Conservation (phyloP, 2,888 invertebrate genomes). For the Stenurella melanura region DNA sequence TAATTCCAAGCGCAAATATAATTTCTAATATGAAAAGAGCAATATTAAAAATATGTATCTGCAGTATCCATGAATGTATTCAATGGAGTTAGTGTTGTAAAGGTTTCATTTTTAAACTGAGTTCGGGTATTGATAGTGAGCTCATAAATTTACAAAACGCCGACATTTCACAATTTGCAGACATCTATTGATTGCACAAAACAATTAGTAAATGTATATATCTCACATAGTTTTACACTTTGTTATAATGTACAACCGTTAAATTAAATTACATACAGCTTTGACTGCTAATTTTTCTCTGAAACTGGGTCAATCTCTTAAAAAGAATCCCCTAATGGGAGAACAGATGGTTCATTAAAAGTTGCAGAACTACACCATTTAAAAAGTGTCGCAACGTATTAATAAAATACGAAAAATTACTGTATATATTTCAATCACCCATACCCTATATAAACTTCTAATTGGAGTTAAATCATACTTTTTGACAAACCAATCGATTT, state of each 20-base stretch:
- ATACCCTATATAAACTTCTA: too few relatives aligned
- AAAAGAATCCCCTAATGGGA: not conserved
- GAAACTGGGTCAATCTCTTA: not conserved
- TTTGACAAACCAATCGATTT: too few relatives aligned
- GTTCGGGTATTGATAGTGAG: constrained; percentile 9
- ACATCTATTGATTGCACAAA: constrained; percentile 34
- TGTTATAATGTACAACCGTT: constrained; percentile 19
- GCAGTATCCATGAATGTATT: constrained; percentile 19
- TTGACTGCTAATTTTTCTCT: constrained; percentile 2
- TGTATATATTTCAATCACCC: not conserved
- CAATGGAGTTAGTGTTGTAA: constrained; percentile 8
- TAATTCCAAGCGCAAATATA: constrained; percentile 14
- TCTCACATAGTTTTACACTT: constrained; percentile 33
- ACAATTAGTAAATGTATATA: constrained; percentile 28
- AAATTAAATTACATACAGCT: constrained; percentile 18
- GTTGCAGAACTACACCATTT: not conserved
- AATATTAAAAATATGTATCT: not conserved
- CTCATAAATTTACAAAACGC: constrained; percentile 41
- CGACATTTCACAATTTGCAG: constrained; percentile 40
- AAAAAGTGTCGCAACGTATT: not conserved
- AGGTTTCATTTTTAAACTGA: constrained; percentile 26
- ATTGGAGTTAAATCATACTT: too few relatives aligned
- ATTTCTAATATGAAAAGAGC: not conserved
- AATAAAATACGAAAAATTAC: not conserved
- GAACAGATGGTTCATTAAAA: not conserved